phyloP scores from a whole-genome alignment of 2,797 vertebrate species.

The Sarcophilus harrisii region DNA sequence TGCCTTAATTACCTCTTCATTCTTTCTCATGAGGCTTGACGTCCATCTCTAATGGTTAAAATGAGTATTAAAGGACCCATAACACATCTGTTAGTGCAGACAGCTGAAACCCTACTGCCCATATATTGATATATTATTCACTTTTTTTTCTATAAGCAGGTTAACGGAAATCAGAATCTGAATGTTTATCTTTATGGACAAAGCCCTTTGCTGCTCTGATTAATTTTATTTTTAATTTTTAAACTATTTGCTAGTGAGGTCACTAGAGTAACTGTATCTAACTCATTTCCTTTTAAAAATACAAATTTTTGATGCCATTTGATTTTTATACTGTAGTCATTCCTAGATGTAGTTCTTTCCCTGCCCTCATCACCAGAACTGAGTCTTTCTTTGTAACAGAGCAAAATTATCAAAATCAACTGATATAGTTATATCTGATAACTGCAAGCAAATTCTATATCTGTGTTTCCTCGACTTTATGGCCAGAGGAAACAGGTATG shows the following conservation, averaged over 20 bases:
- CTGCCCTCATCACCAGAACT: neutral
- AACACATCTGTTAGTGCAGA: constrained; percentile 59
- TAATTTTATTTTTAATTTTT: neutral
- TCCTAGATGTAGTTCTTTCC: neutral
- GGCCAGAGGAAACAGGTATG: neutral
- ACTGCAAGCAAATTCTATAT: neutral
- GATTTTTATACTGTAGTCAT: neutral
- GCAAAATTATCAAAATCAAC: neutral
- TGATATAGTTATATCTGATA: neutral
- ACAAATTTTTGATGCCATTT: neutral
- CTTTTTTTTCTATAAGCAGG: neutral
- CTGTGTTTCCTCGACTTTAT: neutral
- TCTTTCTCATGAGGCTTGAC: constrained; percentile 45
- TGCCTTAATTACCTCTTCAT: constrained; percentile 42
- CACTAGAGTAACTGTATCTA: neutral
- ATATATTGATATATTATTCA: neutral
- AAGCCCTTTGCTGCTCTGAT: neutral
- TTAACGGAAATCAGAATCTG: constrained; percentile 1
- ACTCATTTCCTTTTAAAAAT: neutral
- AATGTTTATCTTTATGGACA: neutral
- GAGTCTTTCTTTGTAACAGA: neutral
- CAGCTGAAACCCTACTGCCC: constrained; percentile 56
- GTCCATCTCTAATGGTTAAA: constrained; percentile 40
- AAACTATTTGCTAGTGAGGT: neutral
- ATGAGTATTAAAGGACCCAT: constrained; percentile 33